Evolutionary conservation across 2,888 invertebrate genomes (phyloP).

Genomic region (Thereva nobilitata): DNA sequence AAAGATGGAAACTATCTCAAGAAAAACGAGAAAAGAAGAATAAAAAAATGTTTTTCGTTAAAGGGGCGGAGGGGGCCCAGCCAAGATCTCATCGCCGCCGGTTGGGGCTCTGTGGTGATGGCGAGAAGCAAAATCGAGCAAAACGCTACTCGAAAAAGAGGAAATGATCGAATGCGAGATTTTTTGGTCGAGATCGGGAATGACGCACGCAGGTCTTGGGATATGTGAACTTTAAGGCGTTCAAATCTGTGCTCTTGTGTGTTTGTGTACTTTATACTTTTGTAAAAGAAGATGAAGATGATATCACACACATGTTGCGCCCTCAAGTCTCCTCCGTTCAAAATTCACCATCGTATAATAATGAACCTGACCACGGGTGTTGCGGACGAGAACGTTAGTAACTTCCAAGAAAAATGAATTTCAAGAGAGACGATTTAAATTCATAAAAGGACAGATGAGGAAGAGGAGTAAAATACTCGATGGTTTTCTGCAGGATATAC

Average conservation of each 20-base stretch:
- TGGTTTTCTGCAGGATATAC: background rate
- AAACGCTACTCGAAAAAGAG: slow-evolving; percentile 12
- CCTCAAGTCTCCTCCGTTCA: no score
- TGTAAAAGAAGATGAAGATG: no score
- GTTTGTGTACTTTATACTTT: no score
- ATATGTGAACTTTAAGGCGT: no score
- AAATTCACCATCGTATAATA: fast-evolving
- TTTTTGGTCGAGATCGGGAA: no score
- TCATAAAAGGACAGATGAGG: slow-evolving; percentile 30
- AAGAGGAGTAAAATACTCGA: background rate
- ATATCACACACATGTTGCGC: no score
- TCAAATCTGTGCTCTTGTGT: no score
- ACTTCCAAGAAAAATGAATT: no score
- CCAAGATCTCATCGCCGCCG: slow-evolving; percentile 8
- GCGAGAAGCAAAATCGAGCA: slow-evolving; percentile 9
- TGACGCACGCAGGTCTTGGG: no score
- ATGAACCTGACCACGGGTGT: no score
- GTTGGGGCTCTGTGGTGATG: background rate
- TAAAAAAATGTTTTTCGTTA: slow-evolving; percentile 16
- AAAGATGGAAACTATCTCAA: no score
- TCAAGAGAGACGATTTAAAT: slow-evolving; percentile 1
- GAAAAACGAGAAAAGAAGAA: slow-evolving; percentile 23
- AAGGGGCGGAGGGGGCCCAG: background rate
- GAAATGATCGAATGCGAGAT: slow-evolving; percentile 19
- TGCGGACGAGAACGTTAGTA: no score